Percentiles rank a stretch among this genome's conserved stretches.
Conservation (phyloP, 1,140 invertebrate genomes). For the Eueides isabella region DNA sequence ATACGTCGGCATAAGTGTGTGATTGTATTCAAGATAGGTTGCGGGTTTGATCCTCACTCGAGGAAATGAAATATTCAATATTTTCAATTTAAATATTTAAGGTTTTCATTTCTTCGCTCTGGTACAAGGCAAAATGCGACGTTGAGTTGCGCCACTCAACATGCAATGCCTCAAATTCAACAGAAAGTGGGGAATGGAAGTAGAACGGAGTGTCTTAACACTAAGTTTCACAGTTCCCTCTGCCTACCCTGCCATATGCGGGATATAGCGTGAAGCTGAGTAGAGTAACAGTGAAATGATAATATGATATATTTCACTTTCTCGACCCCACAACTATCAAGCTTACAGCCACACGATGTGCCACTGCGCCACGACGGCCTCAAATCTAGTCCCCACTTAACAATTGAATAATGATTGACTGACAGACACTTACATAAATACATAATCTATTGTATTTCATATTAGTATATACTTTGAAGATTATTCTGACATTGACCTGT, state of each 20-base stretch:
- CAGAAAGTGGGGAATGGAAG: neutral
- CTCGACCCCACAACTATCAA: too few species aligned
- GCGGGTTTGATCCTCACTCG: too few species aligned
- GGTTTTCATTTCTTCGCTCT: too few species aligned
- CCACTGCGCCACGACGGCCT: too few species aligned
- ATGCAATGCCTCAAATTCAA: neutral
- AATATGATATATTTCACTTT: too few species aligned
- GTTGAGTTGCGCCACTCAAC: neutral
- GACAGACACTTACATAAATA: conserved; percentile 8
- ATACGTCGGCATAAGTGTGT: too few species aligned
- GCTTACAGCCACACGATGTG: too few species aligned
- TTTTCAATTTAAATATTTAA: too few species aligned
- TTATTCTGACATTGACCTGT: conserved; percentile 1
- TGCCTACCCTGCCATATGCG: neutral
- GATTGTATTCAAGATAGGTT: too few species aligned
- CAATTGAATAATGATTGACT: neutral
- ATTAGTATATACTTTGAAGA: conserved; percentile 2
- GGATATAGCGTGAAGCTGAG: neutral
- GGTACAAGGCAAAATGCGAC: too few species aligned
- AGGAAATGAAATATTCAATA: too few species aligned
- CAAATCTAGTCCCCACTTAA: neutral
- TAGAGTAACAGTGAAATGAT: too few species aligned
- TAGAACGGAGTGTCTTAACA: neutral
- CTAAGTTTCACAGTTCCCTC: neutral
- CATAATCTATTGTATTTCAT: conserved; percentile 9